Evolutionary conservation across 2,113 vertebrate species (phyloP), one percentile per base, ranked within the genome.

Genomic region (Dolichotis patagonum): DNA sequence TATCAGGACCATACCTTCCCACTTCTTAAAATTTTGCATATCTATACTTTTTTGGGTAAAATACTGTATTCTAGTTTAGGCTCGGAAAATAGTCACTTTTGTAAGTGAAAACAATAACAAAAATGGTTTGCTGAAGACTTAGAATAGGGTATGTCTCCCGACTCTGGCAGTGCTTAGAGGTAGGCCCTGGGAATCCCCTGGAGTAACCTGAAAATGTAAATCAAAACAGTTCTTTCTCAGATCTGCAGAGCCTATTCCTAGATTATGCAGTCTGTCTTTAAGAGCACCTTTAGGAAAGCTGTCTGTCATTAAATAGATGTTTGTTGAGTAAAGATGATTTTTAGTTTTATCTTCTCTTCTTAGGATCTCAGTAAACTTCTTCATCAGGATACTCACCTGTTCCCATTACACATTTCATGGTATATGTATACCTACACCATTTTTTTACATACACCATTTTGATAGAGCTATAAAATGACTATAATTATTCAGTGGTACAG

Each of bases 61-160:
- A 67, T 73, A 11, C 38, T 16, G 56, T 73, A 54, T 69, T 26
- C 35, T 84, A 32, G 46, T 67, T 81, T 81, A 75, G 12, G 5
- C 17, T 58, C 94, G 12, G 10, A 75, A 92, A 69, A 88, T 80
- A 80, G 24, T 69, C 8, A 60, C 52, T 90, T 95, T 94, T 43
- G 26, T 81, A 86, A 63, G 5, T 8, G n/a, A 78, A 41, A 86
- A 35, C 4, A 63, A 3, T 58, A 63, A 63, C 10, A 67, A 78
- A 71, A 22, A 35, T 52, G 2, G 46, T 4, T 35, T 38, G 38
- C n/a, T 69, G 5, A 28, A 84, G 28, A 73, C 26, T 60, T 19
- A 26, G 32, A 90, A 69, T 0, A 58, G 52, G 41, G 11, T 6
- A 6, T 49, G 14, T 58, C 5, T 28, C 54, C 35, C 13, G n/a